A percentile compares a stretch with the other conserved stretches of the same genome.
Conservation (phyloP, 1,140 invertebrate genomes). For the Ostrea denselamellosa region DNA sequence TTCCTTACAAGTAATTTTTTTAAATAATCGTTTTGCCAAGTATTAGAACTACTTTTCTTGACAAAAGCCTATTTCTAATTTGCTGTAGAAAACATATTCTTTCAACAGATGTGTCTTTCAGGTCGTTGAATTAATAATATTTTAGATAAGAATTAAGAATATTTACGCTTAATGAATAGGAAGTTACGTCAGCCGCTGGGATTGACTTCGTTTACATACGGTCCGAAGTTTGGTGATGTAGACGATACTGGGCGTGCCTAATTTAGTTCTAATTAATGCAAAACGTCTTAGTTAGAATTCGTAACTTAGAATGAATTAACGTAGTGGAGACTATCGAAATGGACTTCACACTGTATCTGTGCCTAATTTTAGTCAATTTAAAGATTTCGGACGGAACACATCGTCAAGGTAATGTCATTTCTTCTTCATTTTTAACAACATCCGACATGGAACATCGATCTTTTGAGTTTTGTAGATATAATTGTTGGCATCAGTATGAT, state of each 20-base stretch:
- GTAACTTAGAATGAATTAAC: background rate
- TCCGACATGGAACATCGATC: too few relatives aligned
- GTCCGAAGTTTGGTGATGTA: background rate
- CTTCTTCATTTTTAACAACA: background rate
- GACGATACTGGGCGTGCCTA: background rate
- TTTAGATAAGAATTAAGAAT: background rate
- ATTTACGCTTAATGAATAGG: background rate
- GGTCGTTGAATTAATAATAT: background rate
- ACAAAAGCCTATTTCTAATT: too few relatives aligned
- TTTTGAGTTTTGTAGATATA: background rate
- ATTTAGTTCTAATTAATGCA: conserved; percentile 8
- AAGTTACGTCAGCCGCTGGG: conserved; percentile 19
- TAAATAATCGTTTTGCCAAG: too few relatives aligned
- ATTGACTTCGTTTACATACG: background rate
- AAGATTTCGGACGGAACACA: background rate
- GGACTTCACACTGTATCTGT: background rate
- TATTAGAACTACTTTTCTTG: too few relatives aligned
- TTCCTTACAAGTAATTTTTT: too few relatives aligned
- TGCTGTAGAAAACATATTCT: too few relatives aligned
- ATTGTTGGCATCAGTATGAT: background rate
- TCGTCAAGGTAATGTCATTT: background rate
- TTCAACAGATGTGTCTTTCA: too few relatives aligned
- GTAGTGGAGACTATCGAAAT: background rate
- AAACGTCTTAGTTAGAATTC: background rate
- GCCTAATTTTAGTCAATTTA: background rate